Percentiles rank a stretch among this genome's conserved stretches.
Conservation (phyloP, 2,797 vertebrate genomes). For the Neosilurus hyrtlii region DNA sequence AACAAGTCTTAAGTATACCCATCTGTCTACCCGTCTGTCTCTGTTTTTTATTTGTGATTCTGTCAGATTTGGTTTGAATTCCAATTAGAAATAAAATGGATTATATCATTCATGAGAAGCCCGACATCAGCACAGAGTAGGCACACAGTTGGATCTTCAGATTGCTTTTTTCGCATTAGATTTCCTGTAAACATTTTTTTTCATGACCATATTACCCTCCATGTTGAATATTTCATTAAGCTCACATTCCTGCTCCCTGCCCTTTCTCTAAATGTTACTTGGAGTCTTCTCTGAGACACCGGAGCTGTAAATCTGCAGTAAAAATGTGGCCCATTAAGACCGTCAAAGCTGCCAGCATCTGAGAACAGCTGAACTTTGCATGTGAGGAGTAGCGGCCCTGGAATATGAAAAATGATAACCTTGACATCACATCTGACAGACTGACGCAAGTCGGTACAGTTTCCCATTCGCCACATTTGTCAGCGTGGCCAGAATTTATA, state of each 20-base stretch:
- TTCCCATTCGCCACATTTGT: slow-evolving; percentile 40
- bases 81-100: too few species aligned
- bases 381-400: background rate
- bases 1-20: too few species aligned
- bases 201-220: background rate
- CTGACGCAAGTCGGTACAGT: slow-evolving; percentile 33
- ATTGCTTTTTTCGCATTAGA: background rate
- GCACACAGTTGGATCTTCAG: background rate
- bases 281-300: background rate
- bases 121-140: too few species aligned
- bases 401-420: slow-evolving; percentile 44
- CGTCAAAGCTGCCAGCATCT: slow-evolving; percentile 24
- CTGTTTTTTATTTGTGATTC: background rate
- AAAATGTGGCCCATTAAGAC: slow-evolving; percentile 1
- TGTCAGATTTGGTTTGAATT: too few species aligned
- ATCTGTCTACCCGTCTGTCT: too few species aligned
- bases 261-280: background rate
- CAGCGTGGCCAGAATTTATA: slow-evolving; percentile 31
- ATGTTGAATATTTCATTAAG: background rate
- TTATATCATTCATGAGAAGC: too few species aligned
- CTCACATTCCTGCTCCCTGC: background rate
- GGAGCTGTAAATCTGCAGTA: background rate
- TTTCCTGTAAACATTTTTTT: background rate
- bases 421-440: slow-evolving; percentile 40
- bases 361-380: slow-evolving; percentile 38